Evolutionary conservation across 2,888 invertebrate genomes (phyloP), one percentile per base, ranked within the genome.

Genomic region (Parasteatoda lunata): DNA sequence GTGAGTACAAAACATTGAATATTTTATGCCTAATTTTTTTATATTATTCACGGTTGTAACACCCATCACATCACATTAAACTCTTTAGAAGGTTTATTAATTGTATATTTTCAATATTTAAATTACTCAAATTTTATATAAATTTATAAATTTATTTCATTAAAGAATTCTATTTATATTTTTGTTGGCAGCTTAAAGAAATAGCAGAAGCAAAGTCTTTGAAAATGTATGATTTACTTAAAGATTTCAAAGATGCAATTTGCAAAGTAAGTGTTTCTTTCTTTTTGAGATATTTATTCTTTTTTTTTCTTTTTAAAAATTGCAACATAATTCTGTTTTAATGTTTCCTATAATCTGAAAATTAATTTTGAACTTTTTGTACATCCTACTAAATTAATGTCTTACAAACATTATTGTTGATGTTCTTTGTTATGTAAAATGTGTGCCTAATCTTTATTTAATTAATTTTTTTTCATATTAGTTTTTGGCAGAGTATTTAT

Each of bases 161-260:
- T 30, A 30, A 30, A 30, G 2, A 30, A 30, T 30, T 30, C 30
- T 30, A 30, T 30, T 30, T 30, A 30, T 30, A 30, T n/a, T 13
- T 59, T 59, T 59, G 4, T 66, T 66, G 66, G 47, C n/a, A 87
- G 87, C 49, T 87, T 47, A 82, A 87, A 75, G 78, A 87, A 64
- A 87, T 87, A n/a, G 82, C 82, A 13, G 75, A 82, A 8, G 73
- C 82, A 3, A 87, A 82, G 51, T 30, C 54, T 6, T 64, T 82
- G 11, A 82, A 78, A 51, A 87, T 87, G 87, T 69, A 64, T 13
- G 87, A 87, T 73, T 72, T 87, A 52, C 66, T 87, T 5, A 87
- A 87, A 87, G 45, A 82, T 15, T 87, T 75, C 51, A 87, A 70
- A 70, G 87, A 82, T 76, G 82, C 87, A 6, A 83, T 87, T 47